Evolutionary conservation across 2,797 vertebrate species (phyloP), one percentile per base, ranked within the genome.

Genomic region (Sphenodon punctatus): DNA sequence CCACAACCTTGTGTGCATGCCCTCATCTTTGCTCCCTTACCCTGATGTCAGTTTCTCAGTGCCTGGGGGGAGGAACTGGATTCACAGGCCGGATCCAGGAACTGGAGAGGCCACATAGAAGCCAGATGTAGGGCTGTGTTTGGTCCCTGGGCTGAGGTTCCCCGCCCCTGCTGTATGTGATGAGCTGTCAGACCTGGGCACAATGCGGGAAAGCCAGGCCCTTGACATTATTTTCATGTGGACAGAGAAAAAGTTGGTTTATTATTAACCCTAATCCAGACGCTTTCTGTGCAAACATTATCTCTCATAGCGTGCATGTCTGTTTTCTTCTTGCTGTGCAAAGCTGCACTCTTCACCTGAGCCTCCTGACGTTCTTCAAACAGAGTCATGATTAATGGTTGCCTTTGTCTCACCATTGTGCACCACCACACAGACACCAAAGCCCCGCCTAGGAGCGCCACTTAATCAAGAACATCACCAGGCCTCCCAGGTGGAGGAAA

Each of bases 331-430:
- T 80, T 53, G n/a, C 61, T 78, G 66, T 74, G 61, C 73, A 30
- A 43, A 84, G 80, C 60, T 75, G 66, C 34, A 17, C 82, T 85
- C 80, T 84, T 88, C 63, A 77, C 53, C 87, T 67, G 64, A 51
- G 49, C 76, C 64, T 64, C 72, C 42, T 70, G 43, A 78, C 59
- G 58, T 23, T 76, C 70, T 65, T 84, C 74, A 70, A 85, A 38
- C 68, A 70, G 23, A 16, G 4, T 20, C 3, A 55, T 64, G 71
- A 84, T 85, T 77, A 83, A 87, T 78, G 56, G 25, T 66, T 17
- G 5, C 7, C 68, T 67, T 68, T 63, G 60, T 80, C 36, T 59
- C 59, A 34, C 45, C 12, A 19, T 76, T 41, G 67, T 41, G 10
- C 2, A 32, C 4, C 17, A 22, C 11, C 15, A 17, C 5, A 25